Base-by-base conservation (phyloP, 2,888 invertebrate genomes). In the Criorhina ranunculi region DNA sequence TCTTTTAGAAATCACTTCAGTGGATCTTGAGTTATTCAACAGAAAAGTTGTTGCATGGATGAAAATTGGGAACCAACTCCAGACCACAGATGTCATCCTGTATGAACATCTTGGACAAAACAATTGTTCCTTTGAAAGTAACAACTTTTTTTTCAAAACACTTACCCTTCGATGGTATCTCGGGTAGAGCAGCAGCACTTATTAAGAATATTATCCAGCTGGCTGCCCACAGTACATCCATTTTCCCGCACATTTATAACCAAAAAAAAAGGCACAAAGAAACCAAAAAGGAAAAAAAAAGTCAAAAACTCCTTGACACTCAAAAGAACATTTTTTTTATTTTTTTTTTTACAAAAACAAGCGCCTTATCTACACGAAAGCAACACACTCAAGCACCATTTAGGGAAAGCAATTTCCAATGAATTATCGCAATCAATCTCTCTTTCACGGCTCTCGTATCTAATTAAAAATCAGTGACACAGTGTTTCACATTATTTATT, bases 151-250 rank as follows among this genome's bases (percentile, higher is more conserved):
- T 12, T 17, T 9, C 0, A 24, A 44, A 19, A 15, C n/a, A 76
- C 78, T 89, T 88, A 91, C 91, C 91, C 89, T 91, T 91, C 85
- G 91, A 89, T 79, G 90, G 89, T 87, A 91, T 91, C 87, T 91
- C 91, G 73, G 91, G 89, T 29, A 87, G 67, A 55, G 89, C 89
- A 72, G 89, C 87, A 72, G 88, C 89, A 76, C 88, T 88, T 87
- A 90, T 87, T 86, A 90, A 86, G 80, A 89, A 86, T 75, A 89
- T 88, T 87, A 89, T 88, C 88, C 89, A 89, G 76, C 87, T 86
- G 42, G 87, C 73, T 79, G 86, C 87, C 76, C 87, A 85, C 33
- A 88, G 64, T 64, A 86, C 87, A 83, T 87, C 88, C 88, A 88
- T 88, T 60, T 87, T 87, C 67, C 33, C 49, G 31, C 62, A 70